Base-by-base conservation (phyloP, 2,888 invertebrate genomes). In the Trissoscelio sp. region DNA sequence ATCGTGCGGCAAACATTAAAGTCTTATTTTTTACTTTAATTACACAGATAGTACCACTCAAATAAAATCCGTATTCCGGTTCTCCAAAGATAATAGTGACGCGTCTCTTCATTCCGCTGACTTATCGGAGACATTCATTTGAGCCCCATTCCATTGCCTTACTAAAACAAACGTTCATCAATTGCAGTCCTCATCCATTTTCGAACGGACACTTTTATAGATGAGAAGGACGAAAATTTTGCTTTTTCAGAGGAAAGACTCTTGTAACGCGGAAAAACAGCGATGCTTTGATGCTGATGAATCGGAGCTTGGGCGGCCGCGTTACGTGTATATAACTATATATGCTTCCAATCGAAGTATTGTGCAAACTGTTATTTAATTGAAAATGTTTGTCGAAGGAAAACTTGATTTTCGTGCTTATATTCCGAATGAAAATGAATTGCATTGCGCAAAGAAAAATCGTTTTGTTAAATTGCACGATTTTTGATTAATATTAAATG, bases 141-240 rank as follows among this genome's bases (percentile, higher is more conserved):
- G 58, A 70, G 48, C 72, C 58, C 72, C 3, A 72, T 31, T 51
- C 79, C 72, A 79, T 79, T 72, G 51, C 51, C 58, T 70, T 70
- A 72, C 72, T 64, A 72, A 72, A 79, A 79, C 72, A 66, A 66
- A 79, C 57, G 72, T 79, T 79, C 78, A 78, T 78, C 79, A 79
- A 79, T 79, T 66, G 58, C 58, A 79, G 24, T 51, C 48, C 79
- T 79, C 72, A 72, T 70, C 48, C 55, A 72, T 79, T 72, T 58
- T 58, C 66, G 14, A 72, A 72, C 72, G 39, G 64, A 79, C 60
- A 79, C 72, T 72, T 72, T 66, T 79, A 79, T 66, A 66, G 72
- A 72, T 72, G 79, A 79, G 66, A 18, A 55, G 57, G 48, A 64
- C 58, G 39, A 51, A 78, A 64, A 34, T 64, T 70, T 53, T 64